Conservation (phyloP, 92 coral and sea anemone species). For the Paramuricea clavata region DNA sequence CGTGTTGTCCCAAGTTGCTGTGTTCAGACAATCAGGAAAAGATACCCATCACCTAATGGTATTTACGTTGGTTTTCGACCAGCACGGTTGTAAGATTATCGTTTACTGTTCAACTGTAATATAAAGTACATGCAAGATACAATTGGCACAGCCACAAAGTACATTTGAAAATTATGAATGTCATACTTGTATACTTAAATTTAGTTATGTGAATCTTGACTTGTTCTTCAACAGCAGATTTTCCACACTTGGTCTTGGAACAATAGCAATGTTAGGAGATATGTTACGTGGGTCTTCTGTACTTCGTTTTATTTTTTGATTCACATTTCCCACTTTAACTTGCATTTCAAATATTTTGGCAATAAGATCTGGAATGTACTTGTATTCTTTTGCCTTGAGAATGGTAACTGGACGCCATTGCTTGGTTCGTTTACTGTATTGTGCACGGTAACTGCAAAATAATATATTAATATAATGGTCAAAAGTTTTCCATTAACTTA, state of each 20-base stretch:
- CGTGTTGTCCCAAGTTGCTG: too few species aligned
- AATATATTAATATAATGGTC: too few species aligned
- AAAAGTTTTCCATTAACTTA: too few species aligned
- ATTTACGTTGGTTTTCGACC: constrained; percentile 11
- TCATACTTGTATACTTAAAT: too few species aligned
- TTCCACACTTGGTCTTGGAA: constrained; percentile 8
- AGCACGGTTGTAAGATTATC: too few species aligned
- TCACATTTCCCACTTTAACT: background rate
- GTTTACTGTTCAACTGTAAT: too few species aligned
- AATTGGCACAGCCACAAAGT: too few species aligned
- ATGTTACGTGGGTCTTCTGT: constrained; percentile 33
- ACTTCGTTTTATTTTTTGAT: background rate
- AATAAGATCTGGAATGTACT: constrained; percentile 14
- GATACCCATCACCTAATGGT: constrained; percentile 31
- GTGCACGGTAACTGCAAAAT: constrained; percentile 12
- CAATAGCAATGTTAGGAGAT: background rate
- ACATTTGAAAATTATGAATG: too few species aligned
- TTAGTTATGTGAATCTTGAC: background rate
- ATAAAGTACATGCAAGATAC: too few species aligned
- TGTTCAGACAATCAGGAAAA: background rate
- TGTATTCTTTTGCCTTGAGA: constrained; percentile 2
- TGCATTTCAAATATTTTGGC: background rate
- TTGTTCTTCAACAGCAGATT: background rate
- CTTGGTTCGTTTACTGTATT: constrained; percentile 23
- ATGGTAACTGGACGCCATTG: constrained; percentile 9